phyloP scores from a whole-genome alignment of 2,888 invertebrate genomes.

The Xanthostigma xanthostigma region DNA sequence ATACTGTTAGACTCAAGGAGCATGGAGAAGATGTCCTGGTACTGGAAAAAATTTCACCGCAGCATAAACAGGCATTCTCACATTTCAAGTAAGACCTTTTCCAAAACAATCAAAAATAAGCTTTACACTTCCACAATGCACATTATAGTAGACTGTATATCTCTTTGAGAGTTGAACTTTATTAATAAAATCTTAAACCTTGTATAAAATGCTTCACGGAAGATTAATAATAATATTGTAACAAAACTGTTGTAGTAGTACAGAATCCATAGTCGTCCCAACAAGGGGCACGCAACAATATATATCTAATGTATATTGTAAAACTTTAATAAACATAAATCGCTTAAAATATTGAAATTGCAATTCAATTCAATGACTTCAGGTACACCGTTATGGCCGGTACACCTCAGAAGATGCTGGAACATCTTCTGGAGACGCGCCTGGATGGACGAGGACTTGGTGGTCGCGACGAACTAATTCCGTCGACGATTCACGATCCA shows the following conservation, averaged over 20 bases:
- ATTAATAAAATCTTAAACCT: too few relatives aligned
- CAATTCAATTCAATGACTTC: slow-evolving; percentile 11
- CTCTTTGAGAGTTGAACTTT: too few relatives aligned
- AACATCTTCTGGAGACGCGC: slow-evolving; percentile 68
- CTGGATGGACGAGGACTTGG: slow-evolving; percentile 43
- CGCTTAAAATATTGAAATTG: neutral
- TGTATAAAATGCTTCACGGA: too few relatives aligned
- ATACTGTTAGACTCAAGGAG: slow-evolving; percentile 69
- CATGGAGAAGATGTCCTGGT: slow-evolving; percentile 72
- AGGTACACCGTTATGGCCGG: slow-evolving; percentile 81
- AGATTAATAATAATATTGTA: too few relatives aligned
- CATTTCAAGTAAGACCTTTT: slow-evolving; percentile 45
- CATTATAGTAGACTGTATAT: too few relatives aligned
- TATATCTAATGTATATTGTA: too few relatives aligned
- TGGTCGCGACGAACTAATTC: slow-evolving; percentile 26
- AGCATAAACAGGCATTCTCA: slow-evolving; percentile 34
- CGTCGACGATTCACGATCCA: slow-evolving; percentile 40
- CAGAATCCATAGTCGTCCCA: too few relatives aligned
- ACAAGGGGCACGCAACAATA: too few relatives aligned
- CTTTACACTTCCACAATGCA: neutral
- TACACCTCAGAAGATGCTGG: slow-evolving; percentile 72
- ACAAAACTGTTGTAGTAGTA: too few relatives aligned
- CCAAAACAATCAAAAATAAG: neutral
- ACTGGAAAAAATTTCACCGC: slow-evolving; percentile 52
- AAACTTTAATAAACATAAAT: neutral